Evolutionary conservation across 2,113 vertebrate species (phyloP), one percentile per base, ranked within the genome.

Genomic region (Stigmatopora nigra): DNA sequence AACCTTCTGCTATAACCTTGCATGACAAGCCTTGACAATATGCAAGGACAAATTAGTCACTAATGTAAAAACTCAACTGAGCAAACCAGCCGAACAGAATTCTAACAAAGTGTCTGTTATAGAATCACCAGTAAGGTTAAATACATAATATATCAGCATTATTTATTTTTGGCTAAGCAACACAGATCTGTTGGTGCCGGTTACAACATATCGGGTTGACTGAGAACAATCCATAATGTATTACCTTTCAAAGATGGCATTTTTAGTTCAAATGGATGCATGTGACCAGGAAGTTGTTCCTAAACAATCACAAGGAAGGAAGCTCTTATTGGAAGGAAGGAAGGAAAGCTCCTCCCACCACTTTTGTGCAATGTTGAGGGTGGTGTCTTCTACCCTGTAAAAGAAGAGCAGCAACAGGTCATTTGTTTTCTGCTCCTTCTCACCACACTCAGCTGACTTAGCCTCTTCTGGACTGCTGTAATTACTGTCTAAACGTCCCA

Each of bases 41-140:
- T 70, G 61, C 71, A 79, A 67, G 83, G 74, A 87, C 65, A 82
- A 81, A 81, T 86, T 82, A 81, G 48, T 69, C 69, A 49, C 75
- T 81, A 81, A 82, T 78, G 73, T 41, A 4, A 41, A 8, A 41
- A 71, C 63, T 82, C 79, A 80, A 16, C 65, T 49, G 69, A 70
- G 73, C 66, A 46, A 71, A 79, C 78, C 77, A 64, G 79, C 71
- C 68, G 71, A 76, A 72, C 59, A 2, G 57, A 56, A 70, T 64
- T 80, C 9, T 80, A 69, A 72, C 72, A 53, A 17, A 31, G 77
- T 64, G 38, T 76, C 77, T 71, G 72, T 82, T 76, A 10, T 9
- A n/a, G 48, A 81, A 84, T 79, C 78, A 85, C 77, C 70, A 80
- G 75, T 66, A 75, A 80, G 82, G 69, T 82, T 75, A 65, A 1